These are phyloP conservation scores for Eleginops maclovinus DNA, from an alignment of 2,113 vertebrate genomes.

Conservation along the genomic window DNA sequence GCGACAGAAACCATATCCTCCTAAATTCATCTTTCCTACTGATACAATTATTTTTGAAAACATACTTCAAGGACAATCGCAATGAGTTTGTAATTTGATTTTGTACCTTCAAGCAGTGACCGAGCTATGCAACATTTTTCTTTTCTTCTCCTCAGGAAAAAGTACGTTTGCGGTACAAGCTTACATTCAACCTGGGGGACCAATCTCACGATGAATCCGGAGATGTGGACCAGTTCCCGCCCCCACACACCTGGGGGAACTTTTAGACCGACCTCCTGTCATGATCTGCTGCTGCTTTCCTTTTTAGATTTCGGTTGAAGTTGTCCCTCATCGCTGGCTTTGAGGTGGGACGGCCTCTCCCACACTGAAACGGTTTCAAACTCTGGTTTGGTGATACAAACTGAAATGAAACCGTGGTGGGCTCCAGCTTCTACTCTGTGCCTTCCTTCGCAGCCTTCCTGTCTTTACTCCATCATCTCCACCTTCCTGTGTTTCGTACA, in stretches of 20 bases:
- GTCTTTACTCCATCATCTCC: conserved; percentile 33
- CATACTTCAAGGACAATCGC: background rate
- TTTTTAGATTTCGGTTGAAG: conserved; percentile 60
- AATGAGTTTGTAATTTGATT: background rate
- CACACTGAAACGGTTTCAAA: conserved; percentile 22
- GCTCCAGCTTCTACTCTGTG: conserved; percentile 67
- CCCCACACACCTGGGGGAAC: conserved; percentile 92
- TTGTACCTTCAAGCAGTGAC: background rate
- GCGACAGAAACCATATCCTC: background rate
- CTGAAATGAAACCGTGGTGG: conserved; percentile 41
- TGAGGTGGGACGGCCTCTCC: conserved; percentile 16
- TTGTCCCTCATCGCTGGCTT: conserved; percentile 38
- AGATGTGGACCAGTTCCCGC: conserved; percentile 95
- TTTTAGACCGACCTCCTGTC: conserved; percentile 84
- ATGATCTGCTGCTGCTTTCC: conserved; percentile 66
- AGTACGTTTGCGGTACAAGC: conserved; percentile 95
- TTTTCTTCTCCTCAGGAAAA: conserved; percentile 87
- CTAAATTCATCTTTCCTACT: background rate
- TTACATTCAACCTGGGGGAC: conserved; percentile 92
- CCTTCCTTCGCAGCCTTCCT: conserved; percentile 65
- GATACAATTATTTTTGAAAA: background rate
- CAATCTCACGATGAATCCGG: conserved; percentile 92
- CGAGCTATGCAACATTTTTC: background rate
- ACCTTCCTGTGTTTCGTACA: conserved; percentile 16
- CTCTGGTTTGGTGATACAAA: conserved; percentile 29